Evolutionary conservation across 2,888 invertebrate genomes (phyloP).

Genomic region (Eretmocerus hayati): DNA sequence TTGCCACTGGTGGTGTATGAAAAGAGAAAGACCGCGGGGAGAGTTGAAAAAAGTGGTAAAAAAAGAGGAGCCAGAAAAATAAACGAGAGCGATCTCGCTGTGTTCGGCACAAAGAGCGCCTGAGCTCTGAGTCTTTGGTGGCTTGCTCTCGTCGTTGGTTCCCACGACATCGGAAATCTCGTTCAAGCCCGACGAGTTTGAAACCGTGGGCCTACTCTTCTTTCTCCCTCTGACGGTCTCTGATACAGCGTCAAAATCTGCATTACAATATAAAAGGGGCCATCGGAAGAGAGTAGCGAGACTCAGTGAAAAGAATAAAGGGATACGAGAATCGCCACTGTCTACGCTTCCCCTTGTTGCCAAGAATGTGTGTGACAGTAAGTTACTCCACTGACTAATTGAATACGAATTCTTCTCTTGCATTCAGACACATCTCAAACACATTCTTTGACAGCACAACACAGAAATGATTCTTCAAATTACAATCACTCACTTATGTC

Average conservation of each 20-base stretch:
- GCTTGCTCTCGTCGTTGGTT: conserved; percentile 6
- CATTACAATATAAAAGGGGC: conserved; percentile 16
- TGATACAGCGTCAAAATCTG: conserved; percentile 16
- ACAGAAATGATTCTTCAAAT: no score
- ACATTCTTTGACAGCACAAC: no score
- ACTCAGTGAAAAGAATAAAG: background rate
- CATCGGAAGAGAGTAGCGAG: no score
- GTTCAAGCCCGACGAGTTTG: conserved; percentile 4
- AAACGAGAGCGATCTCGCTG: conserved; percentile 17
- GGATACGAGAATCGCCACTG: conserved; percentile 1
- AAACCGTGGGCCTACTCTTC: no score
- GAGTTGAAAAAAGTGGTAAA: conserved; percentile 6
- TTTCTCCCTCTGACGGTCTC: conserved; percentile 14
- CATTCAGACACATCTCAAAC: no score
- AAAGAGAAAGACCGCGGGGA: background rate
- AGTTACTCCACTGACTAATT: no score
- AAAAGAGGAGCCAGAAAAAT: conserved; percentile 12
- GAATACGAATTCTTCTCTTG: no score
- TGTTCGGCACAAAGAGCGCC: conserved; percentile 10
- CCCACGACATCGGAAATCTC: conserved; percentile 23
- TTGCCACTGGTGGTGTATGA: background rate
- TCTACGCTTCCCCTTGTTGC: no score
- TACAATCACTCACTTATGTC: no score
- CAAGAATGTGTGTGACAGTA: no score
- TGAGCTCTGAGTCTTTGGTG: conserved; percentile 6